Base-by-base conservation (phyloP, 2,113 vertebrate genomes). In the Muntiacus muntjak region DNA sequence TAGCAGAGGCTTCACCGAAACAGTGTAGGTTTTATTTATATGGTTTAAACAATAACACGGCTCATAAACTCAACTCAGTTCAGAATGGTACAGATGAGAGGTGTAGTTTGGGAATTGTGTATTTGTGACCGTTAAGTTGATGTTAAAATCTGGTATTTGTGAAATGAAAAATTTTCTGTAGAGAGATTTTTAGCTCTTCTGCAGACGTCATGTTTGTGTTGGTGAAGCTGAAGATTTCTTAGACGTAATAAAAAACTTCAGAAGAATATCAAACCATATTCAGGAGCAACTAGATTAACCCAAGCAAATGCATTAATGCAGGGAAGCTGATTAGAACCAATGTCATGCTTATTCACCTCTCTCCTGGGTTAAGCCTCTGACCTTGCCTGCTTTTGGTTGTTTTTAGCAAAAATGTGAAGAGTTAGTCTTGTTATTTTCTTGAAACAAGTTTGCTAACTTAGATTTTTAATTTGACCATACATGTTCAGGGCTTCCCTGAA, bases 1-100 rank as follows among this genome's bases (percentile, higher is more conserved):
- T 57, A 86, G 94, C 92, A 97, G 97, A 98, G 78, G 98, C 98
- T 97, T 96, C 62, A 76, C 97, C 6, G 93, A 98, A 98, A 98
- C 98, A 97, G 84, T 95, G 78, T 98, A 57, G 89, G 91, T 98
- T 98, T 99, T 99, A 98, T 98, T 98, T 98, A 97, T 98, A 64
- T 96, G 94, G 87, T 98, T 98, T 98, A 97, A 98, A 98, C 88
- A 97, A 92, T 96, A 96, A 64, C 95, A 98, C 3, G 97, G 96
- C 94, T 98, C 98, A 98, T 98, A 98, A 98, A 98, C 47, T 98
- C 97, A 28, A 85, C 97, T 98, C 82, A 62, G 40, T 95, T 97
- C 97, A 85, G 4, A 96, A 58, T 71, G 97, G 64, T 89, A 81
- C 85, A 98, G 78, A 96, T 15, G 25, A 30, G 1, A 98, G 57